phyloP scores from a whole-genome alignment of 2,888 invertebrate genomes.

The Drepana falcataria region DNA sequence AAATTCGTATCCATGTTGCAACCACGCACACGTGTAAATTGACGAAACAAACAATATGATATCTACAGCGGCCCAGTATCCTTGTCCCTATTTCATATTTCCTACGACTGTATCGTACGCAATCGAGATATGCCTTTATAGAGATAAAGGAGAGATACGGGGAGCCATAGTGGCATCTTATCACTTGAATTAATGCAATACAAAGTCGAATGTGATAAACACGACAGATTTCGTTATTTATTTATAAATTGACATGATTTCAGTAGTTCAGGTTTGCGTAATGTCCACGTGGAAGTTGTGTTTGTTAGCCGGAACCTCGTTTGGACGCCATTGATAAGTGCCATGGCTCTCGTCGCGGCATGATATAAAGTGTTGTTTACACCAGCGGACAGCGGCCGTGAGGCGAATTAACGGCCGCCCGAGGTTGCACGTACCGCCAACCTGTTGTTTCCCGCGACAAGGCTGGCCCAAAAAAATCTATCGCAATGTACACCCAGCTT shows the following conservation, averaged over 20 bases:
- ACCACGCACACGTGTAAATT: constrained; percentile 62
- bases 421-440: constrained; percentile 64
- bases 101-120: constrained; percentile 59
- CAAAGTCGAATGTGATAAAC: constrained; percentile 41
- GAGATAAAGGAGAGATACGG: not conserved
- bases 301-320: constrained; percentile 4
- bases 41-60: constrained; percentile 60
- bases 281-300: not conserved
- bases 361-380: constrained; percentile 41
- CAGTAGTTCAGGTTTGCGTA: constrained; percentile 12
- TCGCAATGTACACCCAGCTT: constrained; percentile 47
- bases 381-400: constrained; percentile 47
- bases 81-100: constrained; percentile 75
- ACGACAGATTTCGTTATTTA: constrained; percentile 36
- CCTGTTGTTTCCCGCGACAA: constrained; percentile 47
- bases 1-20: constrained; percentile 38
- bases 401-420: constrained; percentile 54
- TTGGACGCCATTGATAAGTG: not conserved
- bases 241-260: constrained; percentile 46
- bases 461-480: constrained; percentile 60
- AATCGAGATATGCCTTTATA: constrained; percentile 60
- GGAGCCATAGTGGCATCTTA: constrained; percentile 53
- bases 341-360: too few species aligned
- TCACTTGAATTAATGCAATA: constrained; percentile 63
- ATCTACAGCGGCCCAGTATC: constrained; percentile 54